Base-by-base conservation (phyloP, 37 sponge, comb jelly and placozoan species). In the Oscarella lobularis region DNA sequence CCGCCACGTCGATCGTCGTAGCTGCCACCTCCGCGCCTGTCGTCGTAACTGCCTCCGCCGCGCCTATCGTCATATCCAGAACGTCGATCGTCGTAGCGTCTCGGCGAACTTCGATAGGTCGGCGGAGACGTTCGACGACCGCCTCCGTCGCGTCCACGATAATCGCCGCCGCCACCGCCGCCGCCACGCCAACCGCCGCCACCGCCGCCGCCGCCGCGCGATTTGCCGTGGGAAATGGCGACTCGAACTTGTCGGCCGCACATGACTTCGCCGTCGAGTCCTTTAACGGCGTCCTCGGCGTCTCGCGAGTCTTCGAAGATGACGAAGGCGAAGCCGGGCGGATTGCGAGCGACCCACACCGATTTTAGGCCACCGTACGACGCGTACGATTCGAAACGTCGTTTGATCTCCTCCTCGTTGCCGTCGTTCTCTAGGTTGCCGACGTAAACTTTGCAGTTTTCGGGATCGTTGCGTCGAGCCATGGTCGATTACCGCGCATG, bases 271-370 rank as follows among this genome's bases (percentile, higher is more conserved):
- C 86, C 92, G 66, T 91, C 54, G 27, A 80, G 38, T 1, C 38
- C 66, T 9, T 41, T 6, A 29, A 91, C 92, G 0, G 92, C 92
- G 66, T 79, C 78, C 65, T 79, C 78, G 0, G 92, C 92, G 33
- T 91, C 92, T 36, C 84, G 73, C 70, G 80, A 73, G 2, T 48
- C 76, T 35, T 82, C 33, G 67, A 81, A 87, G 74, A 84, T 86
- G 3, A 91, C 85, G 66, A 86, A 91, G 55, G 92, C 92, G 80
- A 91, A 91, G 3, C 92, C 92, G 2, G 92, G 92, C 2, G 92
- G 92, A 40, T 91, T 84, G 67, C 76, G 54, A 3, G 92, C 92
- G 48, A 91, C 79, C 92, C 92, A 91, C 3, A 91, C 88, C 65
- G 87, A 81, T 9, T 69, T 73, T 3, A 91, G 35, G 35, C 48